phyloP scores from a whole-genome alignment of 2,888 invertebrate species.

The Eilema depressum region DNA sequence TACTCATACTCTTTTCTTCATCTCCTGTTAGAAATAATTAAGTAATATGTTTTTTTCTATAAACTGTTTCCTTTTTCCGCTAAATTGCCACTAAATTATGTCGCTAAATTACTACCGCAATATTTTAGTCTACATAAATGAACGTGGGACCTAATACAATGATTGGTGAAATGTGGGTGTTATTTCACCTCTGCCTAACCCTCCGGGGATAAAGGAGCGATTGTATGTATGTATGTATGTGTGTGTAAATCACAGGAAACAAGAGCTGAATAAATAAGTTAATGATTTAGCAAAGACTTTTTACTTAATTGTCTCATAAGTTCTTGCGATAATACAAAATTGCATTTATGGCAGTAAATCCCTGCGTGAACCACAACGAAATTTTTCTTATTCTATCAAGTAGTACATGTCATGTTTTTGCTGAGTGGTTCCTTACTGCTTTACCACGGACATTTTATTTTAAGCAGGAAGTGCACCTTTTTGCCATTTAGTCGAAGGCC shows the following conservation, averaged over 20 bases:
- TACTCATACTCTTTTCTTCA: not conserved
- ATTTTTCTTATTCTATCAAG: too few species aligned
- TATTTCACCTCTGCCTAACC: too few species aligned
- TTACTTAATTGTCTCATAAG: not conserved
- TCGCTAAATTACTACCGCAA: not conserved
- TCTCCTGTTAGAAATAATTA: not conserved
- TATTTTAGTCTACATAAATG: not conserved
- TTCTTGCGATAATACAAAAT: not conserved
- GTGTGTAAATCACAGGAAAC: too few species aligned
- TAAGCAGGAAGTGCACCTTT: not conserved
- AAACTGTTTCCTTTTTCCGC: constrained; percentile 1
- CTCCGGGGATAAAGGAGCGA: not conserved
- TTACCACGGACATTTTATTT: too few species aligned
- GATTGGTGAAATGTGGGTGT: too few species aligned
- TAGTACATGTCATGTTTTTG: too few species aligned
- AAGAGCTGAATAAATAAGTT: not conserved
- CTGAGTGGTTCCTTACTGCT: too few species aligned
- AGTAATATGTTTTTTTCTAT: not conserved
- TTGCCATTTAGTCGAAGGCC: not conserved
- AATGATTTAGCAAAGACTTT: not conserved
- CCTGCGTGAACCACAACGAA: too few species aligned
- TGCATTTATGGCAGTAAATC: too few species aligned
- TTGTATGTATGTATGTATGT: too few species aligned
- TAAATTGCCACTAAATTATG: not conserved
- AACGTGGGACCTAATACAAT: too few species aligned